Conservation (phyloP, 2,888 invertebrate genomes). For the Lasioglossum oenotherae region DNA sequence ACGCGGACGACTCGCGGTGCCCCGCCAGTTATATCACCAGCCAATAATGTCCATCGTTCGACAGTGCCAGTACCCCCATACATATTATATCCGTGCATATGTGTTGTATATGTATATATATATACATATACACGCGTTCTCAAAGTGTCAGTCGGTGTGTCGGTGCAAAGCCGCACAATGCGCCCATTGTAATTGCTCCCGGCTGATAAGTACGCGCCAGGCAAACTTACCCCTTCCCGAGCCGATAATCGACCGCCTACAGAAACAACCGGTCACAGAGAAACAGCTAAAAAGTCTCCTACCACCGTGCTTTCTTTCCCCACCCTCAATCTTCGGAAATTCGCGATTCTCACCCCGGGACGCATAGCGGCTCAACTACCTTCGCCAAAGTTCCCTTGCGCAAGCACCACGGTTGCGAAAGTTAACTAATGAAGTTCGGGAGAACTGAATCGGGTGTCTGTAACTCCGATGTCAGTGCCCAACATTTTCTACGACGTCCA, state of each 20-base stretch:
- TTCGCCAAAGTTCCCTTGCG: background rate
- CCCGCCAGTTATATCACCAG: slow-evolving; percentile 58
- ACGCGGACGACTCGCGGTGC: slow-evolving; percentile 57
- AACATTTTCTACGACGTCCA: too few species aligned
- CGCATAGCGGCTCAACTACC: background rate
- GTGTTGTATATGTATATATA: background rate
- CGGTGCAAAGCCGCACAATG: slow-evolving; percentile 17
- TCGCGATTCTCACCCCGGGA: background rate
- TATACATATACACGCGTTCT: background rate
- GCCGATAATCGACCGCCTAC: slow-evolving; percentile 2
- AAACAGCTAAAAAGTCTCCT: background rate
- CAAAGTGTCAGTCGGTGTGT: background rate
- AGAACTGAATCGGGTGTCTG: too few species aligned
- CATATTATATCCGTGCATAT: too few species aligned
- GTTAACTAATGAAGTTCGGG: background rate
- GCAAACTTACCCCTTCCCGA: slow-evolving; percentile 5
- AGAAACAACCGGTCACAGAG: background rate
- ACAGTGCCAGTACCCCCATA: background rate
- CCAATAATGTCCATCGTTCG: slow-evolving; percentile 55
- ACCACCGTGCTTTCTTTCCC: background rate
- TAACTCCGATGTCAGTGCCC: too few species aligned
- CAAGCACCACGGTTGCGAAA: background rate
- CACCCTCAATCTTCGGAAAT: background rate
- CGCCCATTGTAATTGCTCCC: slow-evolving; percentile 35
- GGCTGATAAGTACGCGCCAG: background rate